Evolutionary conservation across 2,888 invertebrate genomes (phyloP).

Genomic region (Oxyteleia sp.): DNA sequence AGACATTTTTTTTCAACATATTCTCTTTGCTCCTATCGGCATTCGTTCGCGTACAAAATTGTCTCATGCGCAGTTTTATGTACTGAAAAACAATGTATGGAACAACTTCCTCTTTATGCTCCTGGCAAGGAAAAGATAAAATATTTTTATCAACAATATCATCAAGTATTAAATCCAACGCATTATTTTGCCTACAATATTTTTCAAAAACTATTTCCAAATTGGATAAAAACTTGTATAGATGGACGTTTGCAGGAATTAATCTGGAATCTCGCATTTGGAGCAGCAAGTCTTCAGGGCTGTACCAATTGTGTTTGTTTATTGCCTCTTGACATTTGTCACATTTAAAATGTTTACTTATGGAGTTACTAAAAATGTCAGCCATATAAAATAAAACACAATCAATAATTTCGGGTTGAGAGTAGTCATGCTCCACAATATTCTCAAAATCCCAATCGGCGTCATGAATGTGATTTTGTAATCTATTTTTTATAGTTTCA

Average conservation of each 20-base stretch:
- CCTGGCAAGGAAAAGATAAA: background rate
- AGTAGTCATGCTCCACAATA: constrained; percentile 53
- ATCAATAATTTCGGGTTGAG: constrained; percentile 37
- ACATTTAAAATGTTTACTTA: constrained; percentile 41
- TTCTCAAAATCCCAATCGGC: constrained; percentile 49
- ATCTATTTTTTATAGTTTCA: constrained; percentile 25
- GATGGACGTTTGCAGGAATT: background rate
- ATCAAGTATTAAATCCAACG: background rate
- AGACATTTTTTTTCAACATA: background rate
- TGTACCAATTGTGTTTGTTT: background rate
- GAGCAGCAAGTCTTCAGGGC: background rate
- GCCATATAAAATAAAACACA: constrained; percentile 52
- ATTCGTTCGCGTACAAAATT: background rate
- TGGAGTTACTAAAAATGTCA: constrained; percentile 22
- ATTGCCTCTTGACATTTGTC: constrained; percentile 30
- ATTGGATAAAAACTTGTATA: background rate
- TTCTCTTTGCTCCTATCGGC: background rate
- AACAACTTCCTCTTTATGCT: background rate
- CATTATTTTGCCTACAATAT: background rate
- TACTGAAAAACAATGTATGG: background rate
- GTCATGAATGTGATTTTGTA: constrained; percentile 21
- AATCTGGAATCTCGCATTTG: background rate
- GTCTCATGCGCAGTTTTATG: background rate
- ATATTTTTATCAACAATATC: background rate
- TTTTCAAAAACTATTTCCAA: background rate